Evolutionary conservation across 2,797 vertebrate genomes (phyloP).

Genomic region (Tragopan temminckii): DNA sequence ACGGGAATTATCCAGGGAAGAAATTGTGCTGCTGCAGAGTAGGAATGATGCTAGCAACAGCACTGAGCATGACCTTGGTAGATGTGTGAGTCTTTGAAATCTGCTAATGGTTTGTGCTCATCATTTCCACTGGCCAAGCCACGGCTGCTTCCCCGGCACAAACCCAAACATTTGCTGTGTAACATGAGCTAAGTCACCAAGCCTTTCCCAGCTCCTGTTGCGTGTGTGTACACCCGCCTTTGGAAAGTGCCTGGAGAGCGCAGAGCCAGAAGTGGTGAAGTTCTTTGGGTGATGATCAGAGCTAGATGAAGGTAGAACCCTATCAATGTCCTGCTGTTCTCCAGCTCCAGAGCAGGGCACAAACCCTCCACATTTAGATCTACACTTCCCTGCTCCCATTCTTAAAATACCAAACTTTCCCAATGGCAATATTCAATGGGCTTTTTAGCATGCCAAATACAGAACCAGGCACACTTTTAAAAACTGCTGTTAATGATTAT

Average conservation of each 20-base stretch:
- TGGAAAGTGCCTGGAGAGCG: not conserved
- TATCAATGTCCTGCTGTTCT: not conserved
- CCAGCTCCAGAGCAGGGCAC: not conserved
- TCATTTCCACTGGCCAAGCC: not conserved
- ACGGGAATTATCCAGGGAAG: not conserved
- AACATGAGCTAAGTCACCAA: not conserved
- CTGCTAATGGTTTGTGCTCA: not conserved
- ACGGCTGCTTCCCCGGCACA: not conserved
- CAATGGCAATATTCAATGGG: not conserved
- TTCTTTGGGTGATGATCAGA: not conserved
- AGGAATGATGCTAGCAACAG: not conserved
- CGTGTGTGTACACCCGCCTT: not conserved
- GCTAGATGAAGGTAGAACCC: not conserved
- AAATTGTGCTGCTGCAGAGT: not conserved
- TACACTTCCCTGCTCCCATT: not conserved
- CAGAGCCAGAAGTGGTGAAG: not conserved
- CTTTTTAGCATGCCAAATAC: not conserved
- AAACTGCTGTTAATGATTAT: not conserved
- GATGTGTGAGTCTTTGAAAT: constrained; percentile 10
- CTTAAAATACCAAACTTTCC: not conserved
- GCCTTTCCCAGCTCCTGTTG: not conserved
- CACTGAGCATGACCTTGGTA: not conserved
- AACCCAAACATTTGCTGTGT: not conserved
- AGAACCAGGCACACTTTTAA: not conserved
- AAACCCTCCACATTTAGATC: not conserved